These are phyloP conservation scores for Typhlichthys eigenmanni DNA, from an alignment of 2,797 vertebrate species.

Conservation along the genomic window DNA sequence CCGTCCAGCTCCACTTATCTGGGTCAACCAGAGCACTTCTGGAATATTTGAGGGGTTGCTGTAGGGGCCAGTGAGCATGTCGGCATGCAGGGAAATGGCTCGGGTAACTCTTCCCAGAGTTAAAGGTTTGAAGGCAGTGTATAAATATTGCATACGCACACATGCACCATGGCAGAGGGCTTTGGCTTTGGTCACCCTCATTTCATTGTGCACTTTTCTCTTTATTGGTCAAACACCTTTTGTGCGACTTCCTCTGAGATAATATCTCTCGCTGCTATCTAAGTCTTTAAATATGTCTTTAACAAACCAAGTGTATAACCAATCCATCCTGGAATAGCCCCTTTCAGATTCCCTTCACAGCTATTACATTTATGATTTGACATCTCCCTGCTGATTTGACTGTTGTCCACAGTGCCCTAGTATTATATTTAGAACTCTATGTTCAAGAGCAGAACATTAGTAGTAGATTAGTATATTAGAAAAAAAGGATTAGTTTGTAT, in stretches of 20 bases:
- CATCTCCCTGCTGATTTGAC: constrained; percentile 10
- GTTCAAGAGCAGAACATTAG: constrained; percentile 9
- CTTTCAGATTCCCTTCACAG: not conserved
- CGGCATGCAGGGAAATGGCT: constrained; percentile 15
- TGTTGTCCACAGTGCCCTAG: constrained; percentile 18
- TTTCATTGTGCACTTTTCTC: not conserved
- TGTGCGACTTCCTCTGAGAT: not conserved
- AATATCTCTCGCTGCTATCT: not conserved
- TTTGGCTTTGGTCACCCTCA: too few species aligned
- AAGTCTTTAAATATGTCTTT: not conserved
- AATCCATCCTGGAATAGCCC: not conserved
- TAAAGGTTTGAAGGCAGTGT: too few species aligned
- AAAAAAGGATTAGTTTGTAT: not conserved
- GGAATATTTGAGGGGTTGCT: constrained; percentile 27
- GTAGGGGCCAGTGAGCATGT: constrained; percentile 15
- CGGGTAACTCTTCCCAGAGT: too few species aligned
- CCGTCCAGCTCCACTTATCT: constrained; percentile 27
- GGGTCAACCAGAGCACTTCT: constrained; percentile 18
- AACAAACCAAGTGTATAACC: too few species aligned
- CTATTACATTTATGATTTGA: constrained; percentile 3
- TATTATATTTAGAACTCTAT: constrained; percentile 27
- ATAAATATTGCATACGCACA: too few species aligned
- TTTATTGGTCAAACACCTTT: constrained; percentile 4
- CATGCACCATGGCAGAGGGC: too few species aligned
- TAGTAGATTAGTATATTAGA: too few species aligned